These are phyloP conservation scores for Drosophila subobscura DNA, from an alignment of 1,140 invertebrate species.

Conservation along the genomic window DNA sequence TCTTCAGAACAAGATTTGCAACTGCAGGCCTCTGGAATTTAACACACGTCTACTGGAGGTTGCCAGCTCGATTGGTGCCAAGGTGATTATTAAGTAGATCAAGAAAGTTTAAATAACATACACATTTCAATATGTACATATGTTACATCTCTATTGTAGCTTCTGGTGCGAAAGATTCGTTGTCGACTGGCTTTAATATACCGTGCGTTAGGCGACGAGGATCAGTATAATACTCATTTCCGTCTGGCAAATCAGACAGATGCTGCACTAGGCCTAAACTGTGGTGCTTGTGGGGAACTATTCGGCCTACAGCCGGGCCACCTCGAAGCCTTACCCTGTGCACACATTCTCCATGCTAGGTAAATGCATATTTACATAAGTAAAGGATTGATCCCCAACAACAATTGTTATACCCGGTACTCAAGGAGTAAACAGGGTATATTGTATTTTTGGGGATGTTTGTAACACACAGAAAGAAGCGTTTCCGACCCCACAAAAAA, in stretches of 20 bases:
- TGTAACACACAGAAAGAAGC: no score
- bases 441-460: no score
- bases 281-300: slow-evolving; percentile 90
- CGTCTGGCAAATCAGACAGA: slow-evolving; percentile 88
- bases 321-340: slow-evolving; percentile 91
- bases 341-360: slow-evolving; percentile 93
- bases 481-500: no score
- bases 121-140: slow-evolving; percentile 1
- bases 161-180: slow-evolving; percentile 90
- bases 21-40: slow-evolving; percentile 92
- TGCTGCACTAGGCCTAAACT: slow-evolving; percentile 89
- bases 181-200: slow-evolving; percentile 91
- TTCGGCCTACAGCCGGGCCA: slow-evolving; percentile 90
- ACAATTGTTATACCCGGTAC: no score
- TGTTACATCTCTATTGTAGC: slow-evolving; percentile 84
- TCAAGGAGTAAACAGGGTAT: no score
- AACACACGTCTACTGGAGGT: slow-evolving; percentile 92
- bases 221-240: slow-evolving; percentile 89
- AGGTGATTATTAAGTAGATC: slow-evolving; percentile 84
- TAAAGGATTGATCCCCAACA: not conserved
- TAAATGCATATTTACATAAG: slow-evolving; percentile 63
- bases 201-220: slow-evolving; percentile 90
- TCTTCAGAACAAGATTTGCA: slow-evolving; percentile 91
- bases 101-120: not conserved
- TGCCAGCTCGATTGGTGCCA: slow-evolving; percentile 91